These are phyloP conservation scores for Callipepla californica DNA, from an alignment of 2,113 vertebrate species.

Conservation along the genomic window DNA sequence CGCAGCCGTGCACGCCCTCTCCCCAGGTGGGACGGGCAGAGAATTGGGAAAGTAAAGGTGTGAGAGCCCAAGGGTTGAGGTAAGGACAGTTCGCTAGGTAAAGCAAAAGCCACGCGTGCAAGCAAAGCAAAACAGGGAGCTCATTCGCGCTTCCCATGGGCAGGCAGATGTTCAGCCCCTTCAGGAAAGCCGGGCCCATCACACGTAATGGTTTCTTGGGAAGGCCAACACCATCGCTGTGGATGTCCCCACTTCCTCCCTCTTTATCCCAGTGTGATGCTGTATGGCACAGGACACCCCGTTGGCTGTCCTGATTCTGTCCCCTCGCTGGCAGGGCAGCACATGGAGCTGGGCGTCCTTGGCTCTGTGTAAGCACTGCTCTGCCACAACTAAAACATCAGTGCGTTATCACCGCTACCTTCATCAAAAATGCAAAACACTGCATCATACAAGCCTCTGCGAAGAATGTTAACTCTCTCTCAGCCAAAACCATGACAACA, in stretches of 20 bases:
- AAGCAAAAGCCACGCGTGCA: neutral
- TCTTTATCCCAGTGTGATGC: neutral
- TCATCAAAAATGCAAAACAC: neutral
- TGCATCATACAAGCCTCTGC: neutral
- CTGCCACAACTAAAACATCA: neutral
- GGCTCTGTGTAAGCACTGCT: neutral
- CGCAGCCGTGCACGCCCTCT: neutral
- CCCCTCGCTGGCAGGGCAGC: neutral
- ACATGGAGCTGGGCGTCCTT: neutral
- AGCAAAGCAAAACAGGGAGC: neutral
- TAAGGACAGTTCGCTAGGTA: neutral
- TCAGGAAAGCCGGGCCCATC: neutral
- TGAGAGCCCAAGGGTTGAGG: neutral
- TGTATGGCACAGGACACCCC: neutral
- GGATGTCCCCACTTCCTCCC: neutral
- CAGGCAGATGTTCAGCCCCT: neutral
- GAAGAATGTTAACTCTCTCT: neutral
- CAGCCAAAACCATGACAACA: neutral
- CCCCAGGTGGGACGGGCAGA: neutral
- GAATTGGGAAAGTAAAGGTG: neutral
- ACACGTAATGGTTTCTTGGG: neutral
- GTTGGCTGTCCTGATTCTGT: neutral
- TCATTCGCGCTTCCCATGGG: neutral
- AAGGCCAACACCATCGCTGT: neutral
- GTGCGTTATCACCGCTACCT: neutral